Percentiles rank a stretch among this genome's conserved stretches.
phyloP scores from a whole-genome alignment of 2,113 vertebrate species.

The Vimba vimba region DNA sequence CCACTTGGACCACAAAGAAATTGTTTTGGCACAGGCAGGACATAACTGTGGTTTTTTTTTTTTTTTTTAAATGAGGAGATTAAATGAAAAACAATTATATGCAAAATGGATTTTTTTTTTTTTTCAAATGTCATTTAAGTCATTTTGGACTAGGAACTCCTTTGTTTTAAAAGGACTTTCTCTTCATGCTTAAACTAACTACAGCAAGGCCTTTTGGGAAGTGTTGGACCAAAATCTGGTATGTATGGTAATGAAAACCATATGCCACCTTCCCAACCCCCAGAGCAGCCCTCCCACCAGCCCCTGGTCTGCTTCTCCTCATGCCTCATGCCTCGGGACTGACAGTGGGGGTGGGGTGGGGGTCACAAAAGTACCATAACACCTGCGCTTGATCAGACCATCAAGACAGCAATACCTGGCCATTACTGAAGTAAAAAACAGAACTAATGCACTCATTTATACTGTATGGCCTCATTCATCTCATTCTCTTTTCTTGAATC shows the following conservation, averaged over 20 bases:
- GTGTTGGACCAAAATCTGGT: constrained; percentile 60
- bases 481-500: constrained; percentile 3
- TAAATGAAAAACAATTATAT: constrained; percentile 25
- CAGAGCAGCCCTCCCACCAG: constrained; percentile 52
- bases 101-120: neutral
- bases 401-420: neutral
- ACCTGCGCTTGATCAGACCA: constrained; percentile 46
- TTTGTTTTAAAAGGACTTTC: constrained; percentile 27
- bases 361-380: constrained; percentile 37
- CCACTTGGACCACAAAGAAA: constrained; percentile 18
- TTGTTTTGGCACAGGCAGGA: constrained; percentile 6
- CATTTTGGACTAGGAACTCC: neutral
- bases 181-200: constrained; percentile 28
- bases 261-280: constrained; percentile 60
- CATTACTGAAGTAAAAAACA: constrained; percentile 24
- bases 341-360: constrained; percentile 38
- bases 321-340: constrained; percentile 10
- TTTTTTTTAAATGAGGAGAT: constrained; percentile 3
- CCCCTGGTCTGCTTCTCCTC: constrained; percentile 39
- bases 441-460: constrained; percentile 6
- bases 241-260: constrained; percentile 64
- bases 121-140: neutral
- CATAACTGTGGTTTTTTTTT: constrained; percentile 2
- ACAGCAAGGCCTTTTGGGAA: constrained; percentile 66
- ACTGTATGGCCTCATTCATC: constrained; percentile 15